A percentile compares a stretch with the other conserved stretches of the same genome.
phyloP scores from a whole-genome alignment of 1,140 invertebrate species.

The Sminthurides bifidus region DNA sequence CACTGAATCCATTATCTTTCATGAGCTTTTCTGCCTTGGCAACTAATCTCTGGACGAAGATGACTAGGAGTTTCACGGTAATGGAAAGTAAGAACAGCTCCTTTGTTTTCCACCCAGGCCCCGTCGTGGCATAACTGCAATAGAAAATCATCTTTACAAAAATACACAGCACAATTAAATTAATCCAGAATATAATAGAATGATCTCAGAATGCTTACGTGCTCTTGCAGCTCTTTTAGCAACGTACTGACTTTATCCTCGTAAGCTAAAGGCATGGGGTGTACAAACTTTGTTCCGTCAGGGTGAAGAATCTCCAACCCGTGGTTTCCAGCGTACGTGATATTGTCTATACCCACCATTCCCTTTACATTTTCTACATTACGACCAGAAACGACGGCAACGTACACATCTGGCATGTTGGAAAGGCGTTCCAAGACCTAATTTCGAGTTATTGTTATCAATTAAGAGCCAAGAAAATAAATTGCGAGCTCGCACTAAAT shows the following conservation, averaged over 20 bases:
- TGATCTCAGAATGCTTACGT: constrained; percentile 41
- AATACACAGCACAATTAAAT: neutral
- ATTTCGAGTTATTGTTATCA: neutral
- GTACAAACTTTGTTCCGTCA: constrained; percentile 77
- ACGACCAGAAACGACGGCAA: constrained; percentile 74
- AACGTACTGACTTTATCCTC: constrained; percentile 66
- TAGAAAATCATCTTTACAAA: neutral
- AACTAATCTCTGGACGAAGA: constrained; percentile 47
- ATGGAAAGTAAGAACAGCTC: constrained; percentile 72
- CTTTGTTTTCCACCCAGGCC: constrained; percentile 86
- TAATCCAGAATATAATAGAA: neutral
- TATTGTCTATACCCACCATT: constrained; percentile 78
- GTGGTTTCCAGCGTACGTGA: constrained; percentile 83
- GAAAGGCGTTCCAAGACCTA: constrained; percentile 64
- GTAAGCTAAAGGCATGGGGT: constrained; percentile 75
- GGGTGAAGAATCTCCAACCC: constrained; percentile 78
- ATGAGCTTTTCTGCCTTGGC: constrained; percentile 50
- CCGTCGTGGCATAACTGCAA: constrained; percentile 63
- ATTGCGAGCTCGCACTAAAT: neutral
- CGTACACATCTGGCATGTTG: constrained; percentile 77
- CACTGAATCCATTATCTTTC: constrained; percentile 56
- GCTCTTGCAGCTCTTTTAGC: constrained; percentile 66
- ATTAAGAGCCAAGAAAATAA: constrained; percentile 2
- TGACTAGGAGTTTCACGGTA: constrained; percentile 63
- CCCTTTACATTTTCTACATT: constrained; percentile 76